Base-by-base conservation (phyloP, 2,797 vertebrate genomes). In the Telmatherina bonti region DNA sequence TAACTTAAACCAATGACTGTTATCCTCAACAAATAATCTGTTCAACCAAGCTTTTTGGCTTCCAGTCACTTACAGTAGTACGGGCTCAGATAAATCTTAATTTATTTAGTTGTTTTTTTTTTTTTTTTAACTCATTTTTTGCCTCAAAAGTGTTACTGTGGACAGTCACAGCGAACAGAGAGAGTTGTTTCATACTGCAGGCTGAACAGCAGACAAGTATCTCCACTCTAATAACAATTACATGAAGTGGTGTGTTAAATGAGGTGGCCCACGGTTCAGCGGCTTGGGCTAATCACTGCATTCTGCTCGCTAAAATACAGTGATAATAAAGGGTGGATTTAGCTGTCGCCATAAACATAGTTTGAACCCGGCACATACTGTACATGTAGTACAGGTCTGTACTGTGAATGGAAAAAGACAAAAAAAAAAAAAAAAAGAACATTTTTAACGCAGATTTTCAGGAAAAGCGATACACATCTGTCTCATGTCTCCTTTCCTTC, bases 221-320 rank as follows among this genome's bases (percentile, higher is more conserved):
- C 86, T 85, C 76, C 85, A 77, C 87, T 87, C 84, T 78, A 87
- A 85, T 90, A 89, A 91, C 89, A 89, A 89, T 86, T 90, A 82
- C 76, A 88, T 83, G 69, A 90, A 91, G 84, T 85, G 85, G 65
- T 83, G 81, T 89, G 90, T 85, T 93, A 90, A 93, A 94, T 89
- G 80, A 89, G 85, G 88, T 72, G 77, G 83, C 78, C 78, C 89
- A 85, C 26, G 72, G 84, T 91, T 91, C 78, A 90, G 80, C 67
- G 83, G 82, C 77, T 53, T 64, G 74, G 83, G 80, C 87, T 94
- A 93, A 93, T 92, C 80, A 67, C 85, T 85, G 85, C 87, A 87
- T 84, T 86, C 88, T 85, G 86, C 87, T 90, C 65, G 81, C 78
- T 79, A 83, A 86, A 88, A 85, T 69, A 74, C 75, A 66, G 55